phyloP scores from a whole-genome alignment of 2,888 invertebrate species.

The Sarcophaga variegata region DNA sequence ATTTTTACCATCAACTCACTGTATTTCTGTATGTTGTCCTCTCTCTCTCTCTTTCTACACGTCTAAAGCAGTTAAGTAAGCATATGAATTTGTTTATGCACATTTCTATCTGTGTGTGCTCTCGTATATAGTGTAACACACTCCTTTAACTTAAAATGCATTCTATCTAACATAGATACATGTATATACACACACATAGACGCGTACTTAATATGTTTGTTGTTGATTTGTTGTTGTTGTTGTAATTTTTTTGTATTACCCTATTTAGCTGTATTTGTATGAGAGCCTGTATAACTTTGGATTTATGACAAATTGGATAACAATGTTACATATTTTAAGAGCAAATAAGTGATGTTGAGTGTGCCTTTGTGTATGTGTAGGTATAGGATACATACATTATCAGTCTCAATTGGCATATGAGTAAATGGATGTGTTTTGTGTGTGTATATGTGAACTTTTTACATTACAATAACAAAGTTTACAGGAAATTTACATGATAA shows the following conservation, averaged over 20 bases:
- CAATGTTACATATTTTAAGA: constrained; percentile 41
- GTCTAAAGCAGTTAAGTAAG: no score
- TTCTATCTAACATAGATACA: no score
- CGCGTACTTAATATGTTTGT: neutral
- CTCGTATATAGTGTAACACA: no score
- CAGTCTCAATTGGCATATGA: no score
- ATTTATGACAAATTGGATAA: constrained; percentile 64
- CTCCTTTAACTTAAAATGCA: no score
- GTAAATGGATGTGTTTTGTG: neutral
- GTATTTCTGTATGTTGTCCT: no score
- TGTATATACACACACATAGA: no score
- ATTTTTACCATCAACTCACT: no score
- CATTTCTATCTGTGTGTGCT: no score
- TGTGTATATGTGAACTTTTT: neutral
- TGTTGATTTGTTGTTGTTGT: neutral
- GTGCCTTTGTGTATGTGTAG: neutral
- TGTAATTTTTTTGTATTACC: neutral
- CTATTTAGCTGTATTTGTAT: constrained; percentile 1
- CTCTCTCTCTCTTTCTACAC: no score
- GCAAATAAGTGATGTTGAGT: neutral
- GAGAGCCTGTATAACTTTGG: constrained; percentile 29
- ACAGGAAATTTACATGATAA: constrained; percentile 9
- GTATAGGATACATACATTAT: no score
- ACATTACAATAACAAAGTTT: constrained; percentile 12
- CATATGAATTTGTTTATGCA: no score